Evolutionary conservation across 2,888 invertebrate species (phyloP).

Genomic region (Hirudinaria manillensis): DNA sequence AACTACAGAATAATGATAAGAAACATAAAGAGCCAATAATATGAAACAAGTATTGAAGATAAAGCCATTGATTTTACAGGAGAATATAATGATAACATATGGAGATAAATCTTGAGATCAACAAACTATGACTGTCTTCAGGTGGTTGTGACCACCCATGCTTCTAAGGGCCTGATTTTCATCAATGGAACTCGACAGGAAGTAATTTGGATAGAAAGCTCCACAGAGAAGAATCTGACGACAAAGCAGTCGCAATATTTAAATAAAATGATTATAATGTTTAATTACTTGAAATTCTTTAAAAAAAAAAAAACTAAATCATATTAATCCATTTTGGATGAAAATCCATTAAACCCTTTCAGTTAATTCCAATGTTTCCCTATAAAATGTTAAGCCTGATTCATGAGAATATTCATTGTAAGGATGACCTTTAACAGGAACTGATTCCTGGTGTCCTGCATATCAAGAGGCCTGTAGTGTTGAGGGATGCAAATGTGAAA

Average conservation of each 20-base stretch:
- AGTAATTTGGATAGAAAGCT: conserved; percentile 90
- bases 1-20: no score
- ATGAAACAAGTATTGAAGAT: no score
- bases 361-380: no score
- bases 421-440: not conserved
- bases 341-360: no score
- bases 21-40: no score
- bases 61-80: not conserved
- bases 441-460: conserved; percentile 3
- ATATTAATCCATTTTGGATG: no score
- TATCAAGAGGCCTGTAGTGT: not conserved
- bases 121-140: conserved; percentile 66
- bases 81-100: not conserved
- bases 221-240: conserved; percentile 69
- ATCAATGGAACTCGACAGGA: conserved; percentile 62
- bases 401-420: no score
- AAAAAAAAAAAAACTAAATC: no score
- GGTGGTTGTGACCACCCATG: conserved; percentile 71
- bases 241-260: not conserved
- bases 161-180: conserved; percentile 65
- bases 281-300: no score
- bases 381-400: no score
- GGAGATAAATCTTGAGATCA: not conserved
- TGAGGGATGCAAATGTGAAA: not conserved
- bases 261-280: no score